Conservation (phyloP, 2,113 vertebrate genomes). For the Microtus richardsoni region DNA sequence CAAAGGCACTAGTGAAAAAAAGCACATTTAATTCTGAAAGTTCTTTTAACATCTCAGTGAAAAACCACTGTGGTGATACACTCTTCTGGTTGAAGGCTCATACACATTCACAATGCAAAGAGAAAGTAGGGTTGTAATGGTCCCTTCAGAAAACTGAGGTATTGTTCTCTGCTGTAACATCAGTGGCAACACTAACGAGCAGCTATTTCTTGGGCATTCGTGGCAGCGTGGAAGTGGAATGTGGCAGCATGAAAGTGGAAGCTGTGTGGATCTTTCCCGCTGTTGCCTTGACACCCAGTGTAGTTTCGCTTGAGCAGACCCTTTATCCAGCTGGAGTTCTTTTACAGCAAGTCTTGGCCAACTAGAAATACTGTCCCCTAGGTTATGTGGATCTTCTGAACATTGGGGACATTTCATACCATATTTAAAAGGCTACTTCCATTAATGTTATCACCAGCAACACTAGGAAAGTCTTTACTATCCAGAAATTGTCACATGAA, state of each 20-base stretch:
- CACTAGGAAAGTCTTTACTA: neutral
- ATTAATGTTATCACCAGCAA: neutral
- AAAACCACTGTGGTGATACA: neutral
- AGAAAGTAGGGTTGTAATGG: neutral
- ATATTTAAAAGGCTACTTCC: neutral
- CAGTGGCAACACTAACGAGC: neutral
- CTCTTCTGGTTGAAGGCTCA: neutral
- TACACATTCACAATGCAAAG: neutral
- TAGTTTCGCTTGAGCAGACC: neutral
- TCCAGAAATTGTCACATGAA: neutral
- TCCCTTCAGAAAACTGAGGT: neutral
- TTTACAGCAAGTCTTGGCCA: neutral
- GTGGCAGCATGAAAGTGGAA: neutral
- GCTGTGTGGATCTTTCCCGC: neutral
- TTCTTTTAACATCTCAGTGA: neutral
- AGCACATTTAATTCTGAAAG: conserved; percentile 16
- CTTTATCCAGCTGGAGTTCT: neutral
- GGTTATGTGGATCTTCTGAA: neutral
- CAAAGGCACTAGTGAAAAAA: neutral
- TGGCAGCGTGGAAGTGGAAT: neutral
- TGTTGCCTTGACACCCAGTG: neutral
- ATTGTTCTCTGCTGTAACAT: neutral
- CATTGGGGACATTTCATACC: neutral
- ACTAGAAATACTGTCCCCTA: neutral
- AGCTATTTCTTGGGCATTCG: neutral